Evolutionary conservation across 2,888 invertebrate species (phyloP), one percentile per base, ranked within the genome.

Genomic region (Linyphia triangularis): DNA sequence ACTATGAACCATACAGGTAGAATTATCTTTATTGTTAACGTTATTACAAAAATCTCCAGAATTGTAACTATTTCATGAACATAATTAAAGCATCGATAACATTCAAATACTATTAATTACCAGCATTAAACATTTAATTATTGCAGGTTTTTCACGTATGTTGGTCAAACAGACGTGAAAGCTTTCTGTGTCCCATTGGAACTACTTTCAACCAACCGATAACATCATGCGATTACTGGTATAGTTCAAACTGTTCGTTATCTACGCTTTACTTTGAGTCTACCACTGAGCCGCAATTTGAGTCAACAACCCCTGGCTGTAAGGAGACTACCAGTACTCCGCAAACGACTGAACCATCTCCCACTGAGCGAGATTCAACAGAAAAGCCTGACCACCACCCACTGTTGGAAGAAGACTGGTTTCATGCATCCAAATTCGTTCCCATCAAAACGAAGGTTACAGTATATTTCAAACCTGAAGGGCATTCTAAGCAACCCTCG

Each of bases 201-300:
- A 92, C 92, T 2, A 72, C 91, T 43, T 92, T 92, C 90, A 91
- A 91, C 83, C 92, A 92, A 82, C 89, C 90, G 7, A 90, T 90
- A 13, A 90, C 91, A 22, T 84, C 81, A 61, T 92, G 92, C 73
- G 92, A 92, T 72, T 91, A 91, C 90, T 91, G 91, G 91, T 91
- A 91, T 88, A 91, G 90, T 30, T 91, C 91, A 7, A 91, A 91
- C 82, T 91, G 97, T 91, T 95, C 95, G 4, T 94, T 95, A 88
- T 96, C 97, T 19, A 94, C 94, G 2, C 93, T 94, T 43, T 94
- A 95, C 89, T 97, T 96, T 93, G 61, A 43, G 22, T 81, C 77
- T 16, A 69, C 30, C n/a, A 30, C 37, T 63, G 9, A 13, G 5
- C 26, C 63, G n/a, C 16, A 9, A 13, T 51, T 5, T n/a, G 51